phyloP scores from a whole-genome alignment of 2,113 vertebrate genomes.

The Dicerorhinus sumatrensis region DNA sequence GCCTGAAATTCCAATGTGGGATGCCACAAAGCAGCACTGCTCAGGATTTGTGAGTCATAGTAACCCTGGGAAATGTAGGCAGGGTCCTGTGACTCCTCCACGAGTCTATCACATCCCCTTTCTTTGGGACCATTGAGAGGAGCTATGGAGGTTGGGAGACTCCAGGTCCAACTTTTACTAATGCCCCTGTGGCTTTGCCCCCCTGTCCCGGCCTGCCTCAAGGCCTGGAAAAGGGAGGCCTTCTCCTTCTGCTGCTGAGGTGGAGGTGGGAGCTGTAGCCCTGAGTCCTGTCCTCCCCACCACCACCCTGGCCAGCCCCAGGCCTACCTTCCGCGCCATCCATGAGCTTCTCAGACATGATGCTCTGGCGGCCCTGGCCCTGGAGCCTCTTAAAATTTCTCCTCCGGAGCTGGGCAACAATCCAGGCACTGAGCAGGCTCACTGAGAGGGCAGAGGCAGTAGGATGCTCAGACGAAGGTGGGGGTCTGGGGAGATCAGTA shows the following conservation, averaged over 20 bases:
- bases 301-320: neutral
- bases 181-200: neutral
- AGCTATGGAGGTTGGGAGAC: neutral
- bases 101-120: neutral
- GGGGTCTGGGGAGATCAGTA: neutral
- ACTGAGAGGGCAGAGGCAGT: constrained; percentile 83
- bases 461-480: neutral
- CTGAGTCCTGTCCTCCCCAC: neutral
- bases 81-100: neutral
- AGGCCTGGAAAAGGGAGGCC: neutral
- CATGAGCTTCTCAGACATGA: constrained; percentile 76
- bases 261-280: neutral
- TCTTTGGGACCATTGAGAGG: neutral
- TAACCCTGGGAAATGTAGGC: neutral
- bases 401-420: constrained; percentile 87
- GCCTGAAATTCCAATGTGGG: neutral
- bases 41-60: neutral
- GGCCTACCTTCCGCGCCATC: constrained; percentile 84
- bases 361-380: constrained; percentile 74
- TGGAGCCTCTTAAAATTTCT: constrained; percentile 87
- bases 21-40: neutral
- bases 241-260: neutral
- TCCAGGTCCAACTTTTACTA: neutral
- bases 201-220: neutral
- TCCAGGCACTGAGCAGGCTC: constrained; percentile 88